Percentiles rank a stretch among this genome's conserved stretches.
These are phyloP conservation scores for Drosophila navojoa DNA, from an alignment of 1,140 invertebrate genomes.

Conservation along the genomic window DNA sequence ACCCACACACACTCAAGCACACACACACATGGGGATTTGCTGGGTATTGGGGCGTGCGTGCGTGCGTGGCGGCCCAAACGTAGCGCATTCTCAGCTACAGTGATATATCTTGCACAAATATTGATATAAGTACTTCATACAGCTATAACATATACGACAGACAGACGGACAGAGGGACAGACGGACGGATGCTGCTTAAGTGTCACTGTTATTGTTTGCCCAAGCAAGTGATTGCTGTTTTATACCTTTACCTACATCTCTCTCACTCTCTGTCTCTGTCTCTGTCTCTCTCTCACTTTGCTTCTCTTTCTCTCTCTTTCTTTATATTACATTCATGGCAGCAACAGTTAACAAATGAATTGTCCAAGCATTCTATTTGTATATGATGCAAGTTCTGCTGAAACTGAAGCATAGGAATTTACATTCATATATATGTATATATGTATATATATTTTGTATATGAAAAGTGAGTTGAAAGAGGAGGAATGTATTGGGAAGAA, in stretches of 20 bases:
- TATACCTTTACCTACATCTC: slow-evolving; percentile 17
- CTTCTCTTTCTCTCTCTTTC: neutral
- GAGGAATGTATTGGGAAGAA: too few relatives aligned
- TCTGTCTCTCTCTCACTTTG: neutral
- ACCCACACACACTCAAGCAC: neutral
- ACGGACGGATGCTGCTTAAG: slow-evolving; percentile 49
- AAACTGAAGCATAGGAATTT: too few relatives aligned
- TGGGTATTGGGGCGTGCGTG: slow-evolving; percentile 57
- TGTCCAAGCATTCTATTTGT: slow-evolving; percentile 12
- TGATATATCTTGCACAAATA: slow-evolving; percentile 73
- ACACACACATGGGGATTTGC: slow-evolving; percentile 42
- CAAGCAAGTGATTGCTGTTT: slow-evolving; percentile 76
- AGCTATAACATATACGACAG: slow-evolving; percentile 24
- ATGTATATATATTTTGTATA: too few relatives aligned
- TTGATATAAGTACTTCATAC: slow-evolving; percentile 60
- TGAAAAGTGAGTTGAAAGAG: too few relatives aligned
- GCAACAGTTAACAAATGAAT: slow-evolving; percentile 34
- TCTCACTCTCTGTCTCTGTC: neutral
- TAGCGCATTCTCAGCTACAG: slow-evolving; percentile 17
- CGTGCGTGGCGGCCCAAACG: slow-evolving; percentile 37
- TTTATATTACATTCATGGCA: neutral
- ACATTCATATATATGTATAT: too few relatives aligned
- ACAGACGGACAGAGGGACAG: neutral
- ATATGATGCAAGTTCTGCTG: neutral
- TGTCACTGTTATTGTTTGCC: slow-evolving; percentile 69